These are phyloP conservation scores for Dynastes tityus DNA, from an alignment of 2,888 invertebrate species.

Conservation along the genomic window DNA sequence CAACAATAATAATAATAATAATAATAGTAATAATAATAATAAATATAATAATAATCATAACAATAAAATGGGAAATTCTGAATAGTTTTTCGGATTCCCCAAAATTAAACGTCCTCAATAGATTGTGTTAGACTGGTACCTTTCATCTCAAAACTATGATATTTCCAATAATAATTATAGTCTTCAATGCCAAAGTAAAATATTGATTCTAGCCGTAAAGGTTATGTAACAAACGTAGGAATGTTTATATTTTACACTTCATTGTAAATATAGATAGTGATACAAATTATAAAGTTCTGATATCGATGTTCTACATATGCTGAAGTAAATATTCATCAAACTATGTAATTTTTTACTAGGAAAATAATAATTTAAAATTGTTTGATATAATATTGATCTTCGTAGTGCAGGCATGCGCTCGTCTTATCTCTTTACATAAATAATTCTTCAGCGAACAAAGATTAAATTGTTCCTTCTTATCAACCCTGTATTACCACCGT, in stretches of 20 bases:
- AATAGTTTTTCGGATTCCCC: no score
- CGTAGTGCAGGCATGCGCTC: conserved; percentile 26
- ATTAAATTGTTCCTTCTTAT: not conserved
- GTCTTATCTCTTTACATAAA: not conserved
- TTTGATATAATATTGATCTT: conserved; percentile 29
- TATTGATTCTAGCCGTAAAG: not conserved
- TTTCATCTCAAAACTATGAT: no score
- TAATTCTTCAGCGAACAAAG: not conserved
- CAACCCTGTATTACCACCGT: not conserved
- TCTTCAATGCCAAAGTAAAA: not conserved
- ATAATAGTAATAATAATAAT: no score
- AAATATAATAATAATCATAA: no score
- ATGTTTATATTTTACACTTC: no score
- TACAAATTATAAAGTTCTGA: no score
- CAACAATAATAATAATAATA: no score
- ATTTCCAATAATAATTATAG: not conserved
- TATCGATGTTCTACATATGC: not conserved
- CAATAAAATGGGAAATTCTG: no score
- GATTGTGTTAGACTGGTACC: no score
- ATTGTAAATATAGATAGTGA: no score
- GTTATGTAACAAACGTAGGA: no score
- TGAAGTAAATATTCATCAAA: not conserved
- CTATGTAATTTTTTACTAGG: not conserved
- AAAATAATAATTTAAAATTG: not conserved
- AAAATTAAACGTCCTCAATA: no score